Base-by-base conservation (phyloP, 2,113 vertebrate species). In the Cisticola juncidis region DNA sequence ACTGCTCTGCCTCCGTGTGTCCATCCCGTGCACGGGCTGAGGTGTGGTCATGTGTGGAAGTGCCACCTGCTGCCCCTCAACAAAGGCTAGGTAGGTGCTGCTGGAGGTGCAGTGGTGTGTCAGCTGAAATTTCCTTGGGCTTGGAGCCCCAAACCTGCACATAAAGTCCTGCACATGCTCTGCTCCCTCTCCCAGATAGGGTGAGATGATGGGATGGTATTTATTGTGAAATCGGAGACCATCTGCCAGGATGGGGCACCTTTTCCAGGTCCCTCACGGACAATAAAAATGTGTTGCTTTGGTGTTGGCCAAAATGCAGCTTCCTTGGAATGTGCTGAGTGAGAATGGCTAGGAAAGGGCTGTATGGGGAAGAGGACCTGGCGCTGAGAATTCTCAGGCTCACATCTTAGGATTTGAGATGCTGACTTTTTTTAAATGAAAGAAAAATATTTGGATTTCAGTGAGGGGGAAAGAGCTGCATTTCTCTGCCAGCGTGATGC, bases 1-100 rank as follows among this genome's bases (percentile, higher is more conserved):
- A 33, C 7, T 65, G 71, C 3, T 12, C n/a, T 35, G 1, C 45
- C n/a, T 57, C 48, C 0, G 0, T 31, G 9, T 56, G 36, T 76
- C 54, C 26, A 38, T 35, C 18, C 15, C 0, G 0, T 29, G 48
- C 70, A 12, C 4, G 5, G 40, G 57, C 38, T 85, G 56, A 79
- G 50, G 31, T 72, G 50, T 53, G 50, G 42, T 31, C 26, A 17
- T 5, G 5, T 35, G 47, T 74, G 60, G n/a, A 66, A 66, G 8
- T 66, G 40, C 16, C 23, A 38, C 38, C 28, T n/a, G 9, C 1
- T 1, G 19, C 23, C 18, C 24, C 48, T 42, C 40, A 48, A 62
- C 10, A 29, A 77, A 62, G 56, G 13, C 13, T 44, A 11, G 15
- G 29, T 8, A 47, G 35, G 14, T 40, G 65, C 56, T 71, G 78